Base-by-base conservation (phyloP, 2,113 vertebrate genomes). In the Phylloscopus trochilus region DNA sequence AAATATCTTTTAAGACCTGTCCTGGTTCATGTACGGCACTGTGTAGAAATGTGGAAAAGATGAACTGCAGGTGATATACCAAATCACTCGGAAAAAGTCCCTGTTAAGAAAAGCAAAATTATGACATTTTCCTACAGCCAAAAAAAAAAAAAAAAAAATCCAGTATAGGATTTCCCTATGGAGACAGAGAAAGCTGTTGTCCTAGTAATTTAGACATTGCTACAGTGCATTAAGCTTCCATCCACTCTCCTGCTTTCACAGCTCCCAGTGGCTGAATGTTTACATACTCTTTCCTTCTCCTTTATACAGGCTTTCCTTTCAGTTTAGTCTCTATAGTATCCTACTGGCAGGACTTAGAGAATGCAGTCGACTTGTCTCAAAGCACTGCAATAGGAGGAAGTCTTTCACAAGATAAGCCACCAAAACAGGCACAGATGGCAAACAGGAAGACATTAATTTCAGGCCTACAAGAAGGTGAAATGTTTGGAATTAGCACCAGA, bases 331-430 rank as follows among this genome's bases (percentile, higher is more conserved):
- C 23, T 55, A 17, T 5, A 14, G 27, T 43, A n/a, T 51, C 13
- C 24, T 60, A 68, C 46, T 60, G 27, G 33, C 27, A 87, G 39
- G 63, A 87, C 15, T 44, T 44, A 27, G 30, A 76, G 20, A 58
- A 59, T 0, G 0, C 21, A 51, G 37, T 11, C 13, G 44, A 11
- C 14, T 33, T 33, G 2, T 52, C 44, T 51, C 62, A 59, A 51
- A 68, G 21, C 6, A 21, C 26, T 59, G 37, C 52, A 14, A 18
- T 3, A 37, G 18, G 6, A 51, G 22, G 9, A 68, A 51, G 31
- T 35, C 39, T 26, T 44, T 44, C 44, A 43, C 21, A 76, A 53
- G 13, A 31, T 73, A 63, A 59, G 26, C 62, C 37, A 51, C 53
- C 21, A 37, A 5, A 76, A 44, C 20, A 68, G 37, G 37, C 52